These are phyloP conservation scores for Tupiocoris notatus DNA, from an alignment of 2,888 invertebrate species.

Conservation along the genomic window DNA sequence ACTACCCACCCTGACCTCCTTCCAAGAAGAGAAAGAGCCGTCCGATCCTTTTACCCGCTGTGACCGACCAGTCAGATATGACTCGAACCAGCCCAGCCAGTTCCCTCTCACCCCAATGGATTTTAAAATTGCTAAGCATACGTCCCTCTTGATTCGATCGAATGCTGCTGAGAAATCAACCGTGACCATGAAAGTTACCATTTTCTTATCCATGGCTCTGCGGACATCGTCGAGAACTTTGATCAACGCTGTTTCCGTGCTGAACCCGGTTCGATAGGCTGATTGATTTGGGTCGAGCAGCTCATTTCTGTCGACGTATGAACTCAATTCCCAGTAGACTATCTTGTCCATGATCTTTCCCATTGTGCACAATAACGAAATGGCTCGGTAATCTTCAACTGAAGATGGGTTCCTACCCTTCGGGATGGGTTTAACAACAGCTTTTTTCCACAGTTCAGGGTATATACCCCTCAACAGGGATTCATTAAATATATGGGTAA, in stretches of 20 bases:
- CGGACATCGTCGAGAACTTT: conserved; percentile 1
- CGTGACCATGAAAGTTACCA: not conserved
- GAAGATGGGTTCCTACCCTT: too few species aligned
- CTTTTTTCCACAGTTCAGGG: not conserved
- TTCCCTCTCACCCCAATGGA: not conserved
- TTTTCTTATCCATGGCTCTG: not conserved
- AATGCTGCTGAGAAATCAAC: too few species aligned
- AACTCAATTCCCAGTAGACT: too few species aligned
- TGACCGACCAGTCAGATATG: not conserved
- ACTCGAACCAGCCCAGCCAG: not conserved
- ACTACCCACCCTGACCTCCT: not conserved
- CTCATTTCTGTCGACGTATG: too few species aligned
- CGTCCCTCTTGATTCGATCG: too few species aligned
- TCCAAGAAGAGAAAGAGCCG: too few species aligned
- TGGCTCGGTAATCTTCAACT: not conserved
- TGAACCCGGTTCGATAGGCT: not conserved
- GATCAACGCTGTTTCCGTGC: not conserved
- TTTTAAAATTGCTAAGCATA: not conserved
- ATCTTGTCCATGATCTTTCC: too few species aligned
- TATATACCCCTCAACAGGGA: conserved; percentile 7
- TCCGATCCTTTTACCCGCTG: not conserved
- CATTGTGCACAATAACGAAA: not conserved
- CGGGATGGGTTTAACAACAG: not conserved
- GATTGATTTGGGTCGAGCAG: too few species aligned
- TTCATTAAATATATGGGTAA: not conserved